Base-by-base conservation (phyloP, 2,113 vertebrate genomes). In the Elaphurus davidianus region DNA sequence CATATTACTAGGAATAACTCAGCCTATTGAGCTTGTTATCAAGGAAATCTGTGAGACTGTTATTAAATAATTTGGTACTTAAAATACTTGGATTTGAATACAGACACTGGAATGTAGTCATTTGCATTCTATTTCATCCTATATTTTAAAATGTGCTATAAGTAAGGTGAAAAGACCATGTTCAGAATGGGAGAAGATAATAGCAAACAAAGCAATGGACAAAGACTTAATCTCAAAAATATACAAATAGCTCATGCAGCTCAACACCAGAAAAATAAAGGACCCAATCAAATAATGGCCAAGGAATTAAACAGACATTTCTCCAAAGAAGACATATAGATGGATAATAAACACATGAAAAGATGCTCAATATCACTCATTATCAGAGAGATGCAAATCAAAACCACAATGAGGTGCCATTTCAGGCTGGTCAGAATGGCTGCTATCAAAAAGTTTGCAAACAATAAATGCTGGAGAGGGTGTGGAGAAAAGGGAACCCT, bases 391-490 rank as follows among this genome's bases (percentile, higher is more conserved):
- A 21, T 67, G 64, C 33, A 67, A 67, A 67, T n/a, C 8, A 67
- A 67, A 36, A 36, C 4, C 64, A 9, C 33, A 67, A 9, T 67
- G 33, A 67, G 7, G 33, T 19, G 17, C 33, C 7, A 67, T n/a
- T 3, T 67, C 62, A n/a, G 0, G 0, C 33, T 19, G 16, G 33
- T 64, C 3, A n/a, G 4, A 17, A n/a, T n/a, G 62, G 4, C 33
- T 67, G 33, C 16, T n/a, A 19, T n/a, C 30, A 64, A 33, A 30
- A 64, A 33, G 17, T 36, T 8, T 36, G 3, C 64, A 67, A n/a
- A 67, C 64, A 67, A 54, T 54, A 54, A 36, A 36, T 67, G 4
- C 64, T 67, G 64, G 64, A 36, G 7, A 36, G 3, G 3, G 8
- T 67, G 33, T 67, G 64, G 33, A 67, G 33, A 67, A 36, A 67